Evolutionary conservation across 1,140 invertebrate genomes (phyloP).

Genomic region (Drosophila pseudoananassae): DNA sequence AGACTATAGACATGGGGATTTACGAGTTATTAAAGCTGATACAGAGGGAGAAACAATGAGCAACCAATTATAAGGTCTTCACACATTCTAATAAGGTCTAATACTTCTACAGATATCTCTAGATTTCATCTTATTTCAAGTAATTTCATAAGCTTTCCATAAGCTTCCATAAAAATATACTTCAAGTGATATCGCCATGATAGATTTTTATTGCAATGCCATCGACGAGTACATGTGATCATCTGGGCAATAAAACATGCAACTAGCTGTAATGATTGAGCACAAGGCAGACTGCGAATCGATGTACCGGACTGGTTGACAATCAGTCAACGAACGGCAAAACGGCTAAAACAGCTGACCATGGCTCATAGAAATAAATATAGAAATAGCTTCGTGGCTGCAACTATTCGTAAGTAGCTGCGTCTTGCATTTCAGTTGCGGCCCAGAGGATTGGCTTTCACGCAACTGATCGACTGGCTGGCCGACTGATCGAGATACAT

Average conservation of each 20-base stretch:
- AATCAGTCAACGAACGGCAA: conserved; percentile 58
- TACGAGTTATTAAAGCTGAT: conserved; percentile 28
- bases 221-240: conserved; percentile 55
- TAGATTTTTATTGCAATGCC: conserved; percentile 10
- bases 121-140: too few species aligned
- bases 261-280: conserved; percentile 61
- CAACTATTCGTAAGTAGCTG: conserved; percentile 7
- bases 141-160: not conserved
- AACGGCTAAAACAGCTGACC: conserved; percentile 32
- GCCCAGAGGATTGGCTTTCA: conserved; percentile 43
- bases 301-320: conserved; percentile 59
- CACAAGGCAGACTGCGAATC: conserved; percentile 66
- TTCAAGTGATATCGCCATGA: not conserved
- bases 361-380: conserved; percentile 32
- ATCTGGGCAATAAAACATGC: conserved; percentile 50
- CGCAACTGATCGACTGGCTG: conserved; percentile 45
- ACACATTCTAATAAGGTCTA: not conserved
- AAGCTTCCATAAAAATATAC: not conserved
- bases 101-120: not conserved
- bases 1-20: conserved; percentile 22
- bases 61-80: not conserved
- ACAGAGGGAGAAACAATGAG: not conserved
- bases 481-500: conserved; percentile 38
- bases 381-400: conserved; percentile 24
- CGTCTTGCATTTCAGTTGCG: conserved; percentile 75